Percentiles rank a stretch among this genome's conserved stretches.
These are phyloP conservation scores for Cacoxenus indagator DNA, from an alignment of 2,888 invertebrate species.

Conservation along the genomic window DNA sequence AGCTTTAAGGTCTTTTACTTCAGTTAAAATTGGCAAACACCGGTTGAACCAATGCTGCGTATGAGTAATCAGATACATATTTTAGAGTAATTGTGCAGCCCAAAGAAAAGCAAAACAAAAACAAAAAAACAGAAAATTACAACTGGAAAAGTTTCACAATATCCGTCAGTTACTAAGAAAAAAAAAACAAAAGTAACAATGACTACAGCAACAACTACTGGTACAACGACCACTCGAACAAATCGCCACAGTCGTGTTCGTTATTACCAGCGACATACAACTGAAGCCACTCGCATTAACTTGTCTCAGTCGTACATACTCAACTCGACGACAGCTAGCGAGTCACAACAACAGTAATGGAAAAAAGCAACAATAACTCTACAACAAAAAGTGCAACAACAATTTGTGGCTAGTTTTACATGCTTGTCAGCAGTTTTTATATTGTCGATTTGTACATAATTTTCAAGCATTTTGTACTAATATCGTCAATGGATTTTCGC, in stretches of 20 bases:
- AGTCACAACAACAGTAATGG: background rate
- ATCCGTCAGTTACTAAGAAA: conserved; percentile 55
- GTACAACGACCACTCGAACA: background rate
- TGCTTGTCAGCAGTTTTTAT: background rate
- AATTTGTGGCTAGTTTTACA: background rate
- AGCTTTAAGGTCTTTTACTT: background rate
- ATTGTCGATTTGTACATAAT: background rate
- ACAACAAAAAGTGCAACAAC: background rate
- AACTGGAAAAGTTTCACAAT: conserved; percentile 56
- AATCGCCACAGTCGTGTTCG: conserved; percentile 10
- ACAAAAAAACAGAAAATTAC: conserved; percentile 51
- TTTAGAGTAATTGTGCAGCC: conserved; percentile 25
- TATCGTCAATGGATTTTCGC: background rate
- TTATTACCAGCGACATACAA: background rate
- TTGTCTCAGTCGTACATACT: background rate
- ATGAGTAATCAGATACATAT: conserved; percentile 15
- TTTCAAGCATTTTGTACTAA: conserved; percentile 9
- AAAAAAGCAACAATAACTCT: background rate
- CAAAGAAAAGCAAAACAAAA: conserved; percentile 4
- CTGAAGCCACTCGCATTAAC: conserved; percentile 2
- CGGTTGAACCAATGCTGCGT: background rate
- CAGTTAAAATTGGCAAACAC: background rate
- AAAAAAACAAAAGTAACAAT: background rate
- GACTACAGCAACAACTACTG: too few relatives aligned
- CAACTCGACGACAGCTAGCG: background rate